Evolutionary conservation across 2,113 vertebrate species (phyloP).

Genomic region (Microcebus jonahi): DNA sequence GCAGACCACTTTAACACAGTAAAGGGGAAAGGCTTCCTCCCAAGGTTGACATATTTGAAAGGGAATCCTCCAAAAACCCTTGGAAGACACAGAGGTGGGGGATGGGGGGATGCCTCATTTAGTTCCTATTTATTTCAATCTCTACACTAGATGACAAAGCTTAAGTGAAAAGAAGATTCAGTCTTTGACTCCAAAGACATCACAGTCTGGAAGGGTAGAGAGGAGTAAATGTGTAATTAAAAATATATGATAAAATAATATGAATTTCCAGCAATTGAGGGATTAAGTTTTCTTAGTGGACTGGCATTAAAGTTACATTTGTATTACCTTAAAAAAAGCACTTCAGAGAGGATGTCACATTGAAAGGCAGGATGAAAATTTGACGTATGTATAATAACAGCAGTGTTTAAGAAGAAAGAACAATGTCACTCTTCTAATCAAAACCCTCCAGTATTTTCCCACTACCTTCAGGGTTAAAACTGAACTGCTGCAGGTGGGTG

Average conservation of each 20-base stretch:
- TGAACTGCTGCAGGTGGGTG: not conserved
- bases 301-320: not conserved
- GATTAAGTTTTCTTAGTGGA: not conserved
- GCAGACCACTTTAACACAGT: not conserved
- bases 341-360: not conserved
- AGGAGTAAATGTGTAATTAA: not conserved
- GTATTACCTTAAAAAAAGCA: not conserved
- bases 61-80: not conserved
- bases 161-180: not conserved
- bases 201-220: not conserved
- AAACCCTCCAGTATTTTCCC: not conserved
- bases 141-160: not conserved
- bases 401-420: not conserved
- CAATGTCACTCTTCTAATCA: not conserved
- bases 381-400: not conserved
- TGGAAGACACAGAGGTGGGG: not conserved
- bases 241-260: constrained; percentile 7
- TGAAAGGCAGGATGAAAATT: not conserved
- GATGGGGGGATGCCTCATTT: not conserved
- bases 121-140: constrained; percentile 27
- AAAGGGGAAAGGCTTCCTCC: not conserved
- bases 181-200: not conserved
- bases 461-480: not conserved
- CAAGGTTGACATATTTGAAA: not conserved
- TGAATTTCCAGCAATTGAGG: not conserved